These are phyloP conservation scores for Nymphalis polychloros DNA, from an alignment of 2,888 invertebrate genomes.

Conservation along the genomic window DNA sequence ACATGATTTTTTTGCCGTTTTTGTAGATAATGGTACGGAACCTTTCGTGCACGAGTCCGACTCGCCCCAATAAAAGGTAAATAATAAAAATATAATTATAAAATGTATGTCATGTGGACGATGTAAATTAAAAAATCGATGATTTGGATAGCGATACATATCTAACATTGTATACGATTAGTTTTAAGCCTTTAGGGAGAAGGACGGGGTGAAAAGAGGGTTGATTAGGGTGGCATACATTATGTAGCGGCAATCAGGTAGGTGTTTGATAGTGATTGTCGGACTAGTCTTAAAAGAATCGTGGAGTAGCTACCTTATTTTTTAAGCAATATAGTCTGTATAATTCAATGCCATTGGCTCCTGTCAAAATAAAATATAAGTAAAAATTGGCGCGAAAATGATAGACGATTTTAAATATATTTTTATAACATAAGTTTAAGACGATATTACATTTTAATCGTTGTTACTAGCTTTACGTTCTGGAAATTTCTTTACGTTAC, in stretches of 20 bases:
- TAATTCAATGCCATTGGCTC: background rate
- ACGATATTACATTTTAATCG: too few species aligned
- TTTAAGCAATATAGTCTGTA: background rate
- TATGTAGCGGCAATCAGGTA: slow-evolving; percentile 76
- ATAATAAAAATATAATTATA: too few species aligned
- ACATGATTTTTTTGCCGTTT: too few species aligned
- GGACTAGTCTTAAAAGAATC: slow-evolving; percentile 42
- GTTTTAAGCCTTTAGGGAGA: slow-evolving; percentile 22
- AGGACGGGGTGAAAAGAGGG: slow-evolving; percentile 23
- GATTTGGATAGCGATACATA: slow-evolving; percentile 61
- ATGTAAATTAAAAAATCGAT: slow-evolving; percentile 62
- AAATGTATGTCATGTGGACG: background rate
- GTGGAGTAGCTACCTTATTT: slow-evolving; percentile 7
- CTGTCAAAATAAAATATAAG: background rate
- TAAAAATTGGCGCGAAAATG: too few species aligned
- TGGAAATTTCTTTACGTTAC: background rate
- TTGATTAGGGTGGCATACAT: slow-evolving; percentile 63
- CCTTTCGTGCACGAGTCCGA: too few species aligned
- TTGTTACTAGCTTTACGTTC: background rate
- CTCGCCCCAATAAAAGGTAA: too few species aligned
- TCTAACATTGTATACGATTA: slow-evolving; percentile 39
- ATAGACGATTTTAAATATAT: too few species aligned
- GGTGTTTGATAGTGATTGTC: slow-evolving; percentile 70
- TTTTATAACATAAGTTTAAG: too few species aligned
- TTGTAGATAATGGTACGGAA: too few species aligned